Base-by-base conservation (phyloP, 2,888 invertebrate species). In the Ormyrus rosae region DNA sequence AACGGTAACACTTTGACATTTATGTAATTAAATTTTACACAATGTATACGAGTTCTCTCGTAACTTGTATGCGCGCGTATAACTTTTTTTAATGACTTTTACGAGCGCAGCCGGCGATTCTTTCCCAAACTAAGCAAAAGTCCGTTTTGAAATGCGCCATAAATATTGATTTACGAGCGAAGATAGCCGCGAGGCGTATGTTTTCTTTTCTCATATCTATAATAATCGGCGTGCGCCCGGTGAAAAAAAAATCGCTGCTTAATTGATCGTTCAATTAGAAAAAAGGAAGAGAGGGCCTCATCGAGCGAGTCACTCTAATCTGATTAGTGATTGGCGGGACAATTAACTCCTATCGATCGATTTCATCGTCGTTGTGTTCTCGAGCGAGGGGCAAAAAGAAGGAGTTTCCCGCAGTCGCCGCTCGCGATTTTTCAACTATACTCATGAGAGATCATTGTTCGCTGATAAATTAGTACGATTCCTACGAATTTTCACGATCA, bases 201-300 rank as follows among this genome's bases (percentile, higher is more conserved):
- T n/a, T 6, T 19, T 56, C 64, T 72, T 34, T 50, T 70, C 48
- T 48, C 48, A n/a, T 46, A 11, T 51, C 67, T 46, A n/a, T n/a
- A n/a, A n/a, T n/a, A 71, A 71, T 75, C 7, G 60, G 34, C 1
- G 51, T 6, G 34, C 3, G 34, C 4, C 34, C 34, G 34, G 34
- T 34, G 19, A n/a, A 2, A 68, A 2, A 68, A 72, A 80, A 71
- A 73, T 60, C 69, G 9, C 50, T 76, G 67, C 70, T 79, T 82
- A 82, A 83, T 83, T 82, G 82, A 82, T 80, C 74, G 74, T 78
- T 79, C 60, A 78, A 79, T 77, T 79, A 80, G 68, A 51, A 69
- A 68, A 61, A 68, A 72, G 67, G 63, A 70, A 56, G 4, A 46
- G 48, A 65, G 13, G 58, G 19, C 58, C 19, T 13, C 45, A 72